Base-by-base conservation (phyloP, 2,797 vertebrate genomes). In the Clamator glandarius region DNA sequence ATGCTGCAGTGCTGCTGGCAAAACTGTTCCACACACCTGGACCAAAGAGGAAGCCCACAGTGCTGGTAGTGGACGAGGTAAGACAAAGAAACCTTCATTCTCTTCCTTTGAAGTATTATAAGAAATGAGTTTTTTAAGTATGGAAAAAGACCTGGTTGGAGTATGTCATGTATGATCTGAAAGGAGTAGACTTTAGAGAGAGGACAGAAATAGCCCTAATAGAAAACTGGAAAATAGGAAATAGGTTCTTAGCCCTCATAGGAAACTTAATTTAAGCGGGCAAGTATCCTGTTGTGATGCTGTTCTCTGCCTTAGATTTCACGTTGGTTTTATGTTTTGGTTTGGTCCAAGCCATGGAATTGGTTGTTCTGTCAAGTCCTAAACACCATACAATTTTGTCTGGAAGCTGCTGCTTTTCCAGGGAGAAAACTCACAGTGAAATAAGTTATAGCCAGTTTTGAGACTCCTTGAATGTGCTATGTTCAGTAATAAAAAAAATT, bases 11-110 rank as follows among this genome's bases (percentile, higher is more conserved):
- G 11, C 97, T 99, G 75, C 97, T 99, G 95, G 98, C 98, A 91
- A 99, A 98, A 94, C 97, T 97, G 26, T 99, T 99, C 97, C 97
- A 96, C 84, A 97, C 97, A 20, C 97, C 95, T 3, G 97, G 98
- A 1, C 98, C 98, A 16, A 98, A 98, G 96, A 99, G 97, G 95
- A 98, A 99, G 93, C 98, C 98, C 20, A 98, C 98, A 0, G 98
- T 99, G 80, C 97, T 99, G 87, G 91, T 99, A 76, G 99, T 99
- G 90, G 99, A 99, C 44, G 99, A 99, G 97, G 99, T 99, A 59
- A 97, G 97, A 19, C 69, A 64, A 44, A 39, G 5, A 69, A 48
- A 63, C 12, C 35, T 79, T 61, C 9, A 1, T 61, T 90, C 41
- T 41, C n/a, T 79, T 87, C 41, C 44, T 33, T 31, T 72, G 14